Percentiles rank a stretch among this genome's conserved stretches.
Evolutionary conservation across 2,888 invertebrate species (phyloP).

Genomic region (Polietes domitor): DNA sequence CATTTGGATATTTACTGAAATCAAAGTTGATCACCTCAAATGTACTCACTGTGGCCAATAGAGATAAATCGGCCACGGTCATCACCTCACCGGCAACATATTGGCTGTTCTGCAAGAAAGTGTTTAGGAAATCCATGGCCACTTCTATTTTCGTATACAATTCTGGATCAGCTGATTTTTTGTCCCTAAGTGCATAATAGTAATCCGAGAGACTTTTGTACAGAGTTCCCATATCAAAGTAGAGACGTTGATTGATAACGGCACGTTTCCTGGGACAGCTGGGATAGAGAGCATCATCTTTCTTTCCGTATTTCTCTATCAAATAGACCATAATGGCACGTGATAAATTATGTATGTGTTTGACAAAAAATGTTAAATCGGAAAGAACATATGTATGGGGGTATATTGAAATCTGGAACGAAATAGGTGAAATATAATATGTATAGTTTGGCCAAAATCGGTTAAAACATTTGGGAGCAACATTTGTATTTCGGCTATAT

Average conservation of each 20-base stretch:
- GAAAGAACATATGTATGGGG: too few species aligned
- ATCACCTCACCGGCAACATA: constrained; percentile 86
- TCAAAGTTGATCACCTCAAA: constrained; percentile 86
- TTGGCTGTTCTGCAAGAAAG: constrained; percentile 86
- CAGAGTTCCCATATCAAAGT: constrained; percentile 89
- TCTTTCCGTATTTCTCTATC: constrained; percentile 88
- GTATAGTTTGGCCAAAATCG: too few species aligned
- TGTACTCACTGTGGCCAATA: constrained; percentile 86
- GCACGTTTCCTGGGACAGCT: constrained; percentile 88
- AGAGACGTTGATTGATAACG: constrained; percentile 87
- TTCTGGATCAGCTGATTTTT: constrained; percentile 84
- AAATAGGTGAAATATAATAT: too few species aligned
- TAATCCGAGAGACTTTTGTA: constrained; percentile 86
- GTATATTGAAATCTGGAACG: too few species aligned
- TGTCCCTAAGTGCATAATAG: constrained; percentile 83
- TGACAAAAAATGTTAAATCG: too few species aligned
- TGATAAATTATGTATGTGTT: too few species aligned
- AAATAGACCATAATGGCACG: constrained; percentile 90
- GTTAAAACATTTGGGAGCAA: too few species aligned
- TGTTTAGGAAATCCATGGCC: constrained; percentile 85
- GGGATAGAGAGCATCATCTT: constrained; percentile 86
- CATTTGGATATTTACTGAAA: constrained; percentile 85
- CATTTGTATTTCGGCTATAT: too few species aligned
- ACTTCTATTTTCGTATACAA: constrained; percentile 86
- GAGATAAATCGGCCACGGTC: constrained; percentile 89